Conservation (phyloP, 2,113 vertebrate species). For the Dolichallabes microphthalmus region DNA sequence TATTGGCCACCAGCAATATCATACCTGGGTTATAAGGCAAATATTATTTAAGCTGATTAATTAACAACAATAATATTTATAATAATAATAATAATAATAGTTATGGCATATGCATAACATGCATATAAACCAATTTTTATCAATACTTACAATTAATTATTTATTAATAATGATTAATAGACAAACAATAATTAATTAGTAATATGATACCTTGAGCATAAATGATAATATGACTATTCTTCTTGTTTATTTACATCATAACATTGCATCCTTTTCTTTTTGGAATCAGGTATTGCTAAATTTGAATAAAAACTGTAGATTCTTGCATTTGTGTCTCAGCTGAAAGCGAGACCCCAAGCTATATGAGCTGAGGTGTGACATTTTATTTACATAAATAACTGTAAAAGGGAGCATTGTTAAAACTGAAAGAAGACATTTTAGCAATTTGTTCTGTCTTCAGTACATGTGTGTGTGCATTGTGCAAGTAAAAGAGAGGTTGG, state of each 20-base stretch:
- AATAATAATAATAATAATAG: conserved; percentile 7
- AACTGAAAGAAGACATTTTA: conserved; percentile 34
- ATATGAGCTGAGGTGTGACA: conserved; percentile 3
- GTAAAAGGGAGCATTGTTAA: conserved; percentile 32
- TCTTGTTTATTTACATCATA: not conserved
- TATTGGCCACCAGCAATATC: not conserved
- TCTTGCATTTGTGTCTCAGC: conserved; percentile 44
- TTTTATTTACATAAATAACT: conserved; percentile 27
- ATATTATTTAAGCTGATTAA: not conserved
- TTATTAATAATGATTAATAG: too few relatives aligned
- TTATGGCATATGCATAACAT: not conserved
- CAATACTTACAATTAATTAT: not conserved
- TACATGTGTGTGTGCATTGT: conserved; percentile 46
- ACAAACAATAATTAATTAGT: not conserved
- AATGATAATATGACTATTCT: not conserved
- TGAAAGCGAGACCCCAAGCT: not conserved
- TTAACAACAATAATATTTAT: not conserved
- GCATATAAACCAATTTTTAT: not conserved
- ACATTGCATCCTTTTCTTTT: not conserved
- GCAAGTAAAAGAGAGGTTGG: conserved; percentile 33
- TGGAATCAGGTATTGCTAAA: not conserved
- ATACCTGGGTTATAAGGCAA: conserved; percentile 47
- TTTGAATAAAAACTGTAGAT: not conserved
- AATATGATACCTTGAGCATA: not conserved
- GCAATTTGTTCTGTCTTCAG: conserved; percentile 25